Evolutionary conservation across 64 coral and sea anemone genomes (phyloP).

Genomic region (Hydrozoanthus tunicans): DNA sequence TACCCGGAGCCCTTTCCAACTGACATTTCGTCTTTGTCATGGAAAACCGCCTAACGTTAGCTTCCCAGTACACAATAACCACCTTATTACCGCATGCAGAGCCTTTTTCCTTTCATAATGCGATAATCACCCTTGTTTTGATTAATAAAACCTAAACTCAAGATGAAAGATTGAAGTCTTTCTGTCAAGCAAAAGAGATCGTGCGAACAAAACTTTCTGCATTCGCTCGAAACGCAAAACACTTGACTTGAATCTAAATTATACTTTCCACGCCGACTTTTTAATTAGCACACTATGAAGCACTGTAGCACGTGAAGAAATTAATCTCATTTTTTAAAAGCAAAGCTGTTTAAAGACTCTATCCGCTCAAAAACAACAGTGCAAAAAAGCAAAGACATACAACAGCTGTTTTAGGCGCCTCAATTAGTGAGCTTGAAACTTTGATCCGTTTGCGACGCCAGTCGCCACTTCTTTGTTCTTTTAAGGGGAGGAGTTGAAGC

Average conservation of each 20-base stretch:
- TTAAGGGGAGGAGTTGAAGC: slow-evolving; percentile 17
- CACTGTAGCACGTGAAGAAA: slow-evolving; percentile 11
- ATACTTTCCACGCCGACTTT: slow-evolving; percentile 16
- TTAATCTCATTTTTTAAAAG: slow-evolving; percentile 24
- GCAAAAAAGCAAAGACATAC: slow-evolving; percentile 18
- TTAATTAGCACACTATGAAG: slow-evolving; percentile 10
- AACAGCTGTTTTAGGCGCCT: slow-evolving; percentile 18
- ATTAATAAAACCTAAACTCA: slow-evolving; percentile 49
- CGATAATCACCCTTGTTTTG: slow-evolving; percentile 33
- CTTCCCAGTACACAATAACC: slow-evolving; percentile 11
- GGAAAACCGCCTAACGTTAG: slow-evolving; percentile 36
- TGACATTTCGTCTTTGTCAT: slow-evolving; percentile 49
- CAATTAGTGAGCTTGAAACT: slow-evolving; percentile 39
- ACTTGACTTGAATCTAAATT: slow-evolving; percentile 31
- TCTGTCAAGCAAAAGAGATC: background rate
- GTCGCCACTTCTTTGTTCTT: slow-evolving; percentile 54
- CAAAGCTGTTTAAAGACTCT: slow-evolving; percentile 18
- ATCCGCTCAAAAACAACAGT: slow-evolving; percentile 24
- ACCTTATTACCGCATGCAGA: slow-evolving; percentile 36
- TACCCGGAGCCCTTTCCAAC: background rate
- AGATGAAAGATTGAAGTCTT: slow-evolving; percentile 22
- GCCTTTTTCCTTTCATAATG: slow-evolving; percentile 43
- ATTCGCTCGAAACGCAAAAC: slow-evolving; percentile 17
- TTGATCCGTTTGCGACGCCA: slow-evolving; percentile 39
- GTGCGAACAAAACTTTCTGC: background rate